Base-by-base conservation (phyloP, 2,113 vertebrate species). In the Ammodytes dubius region DNA sequence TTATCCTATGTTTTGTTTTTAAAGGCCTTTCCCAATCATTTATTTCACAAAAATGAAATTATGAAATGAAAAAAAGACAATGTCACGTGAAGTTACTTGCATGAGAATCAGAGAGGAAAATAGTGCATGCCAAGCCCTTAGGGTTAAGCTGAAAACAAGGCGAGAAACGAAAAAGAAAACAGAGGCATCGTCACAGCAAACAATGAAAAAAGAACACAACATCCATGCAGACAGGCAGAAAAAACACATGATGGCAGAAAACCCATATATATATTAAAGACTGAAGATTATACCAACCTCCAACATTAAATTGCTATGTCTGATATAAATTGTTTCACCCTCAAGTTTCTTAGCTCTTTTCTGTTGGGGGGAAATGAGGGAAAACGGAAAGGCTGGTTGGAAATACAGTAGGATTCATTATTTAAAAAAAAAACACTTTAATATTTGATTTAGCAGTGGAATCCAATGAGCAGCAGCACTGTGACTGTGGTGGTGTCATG, bases 231-330 rank as follows among this genome's bases (percentile, higher is more conserved):
- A 75, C 35, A 95, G 88, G 91, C 40, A 93, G 88, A 93, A 93
- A 90, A 94, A 92, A 90, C 91, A 89, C 92, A 89, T 90, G 6
- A 27, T 27, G 27, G 27, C 27, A 27, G 27, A 27, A 27, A 27
- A 27, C 27, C 27, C 27, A 27, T 27, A 27, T 27, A 27, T 27
- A 27, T 27, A 27, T 27, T 27, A 27, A 86, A 72, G 43, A 95
- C 90, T 93, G 93, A 95, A 95, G 87, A 97, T 27, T 27, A 27
- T 98, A 99, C 98, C 96, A 99, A 99, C 98, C 98, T 99, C 98
- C 97, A 99, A 96, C 98, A 99, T 99, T 97, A 99, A 98, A 97
- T 99, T 99, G 97, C 98, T 99, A 97, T 99, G 98, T 95, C 98
- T 99, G 97, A 99, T 98, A 97, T 99, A 99, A 97, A 99, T 97